Conservation (phyloP, 1,140 invertebrate genomes). For the Ceratosolen solmsi region DNA sequence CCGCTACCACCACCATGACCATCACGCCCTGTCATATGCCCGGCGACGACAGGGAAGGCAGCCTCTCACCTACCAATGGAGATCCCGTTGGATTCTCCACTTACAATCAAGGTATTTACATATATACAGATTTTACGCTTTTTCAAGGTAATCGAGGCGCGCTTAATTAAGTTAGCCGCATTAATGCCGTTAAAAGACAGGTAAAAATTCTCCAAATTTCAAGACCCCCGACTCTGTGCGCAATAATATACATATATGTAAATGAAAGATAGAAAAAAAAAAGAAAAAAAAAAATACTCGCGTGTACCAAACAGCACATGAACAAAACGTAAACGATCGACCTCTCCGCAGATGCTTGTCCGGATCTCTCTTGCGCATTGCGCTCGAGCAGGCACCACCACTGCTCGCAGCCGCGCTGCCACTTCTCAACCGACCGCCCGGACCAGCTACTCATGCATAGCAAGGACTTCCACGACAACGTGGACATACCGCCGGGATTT, state of each 20-base stretch:
- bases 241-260: too few species aligned
- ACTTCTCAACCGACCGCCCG: slow-evolving; percentile 79
- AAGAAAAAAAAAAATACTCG: too few species aligned
- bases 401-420: slow-evolving; percentile 81
- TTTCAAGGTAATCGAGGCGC: too few species aligned
- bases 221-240: too few species aligned
- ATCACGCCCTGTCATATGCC: slow-evolving; percentile 60
- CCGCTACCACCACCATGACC: slow-evolving; percentile 54
- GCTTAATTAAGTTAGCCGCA: too few species aligned
- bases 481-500: slow-evolving; percentile 87
- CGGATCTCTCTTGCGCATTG: slow-evolving; percentile 78
- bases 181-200: too few species aligned
- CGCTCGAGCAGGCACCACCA: slow-evolving; percentile 79
- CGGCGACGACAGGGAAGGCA: slow-evolving; percentile 69
- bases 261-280: too few species aligned
- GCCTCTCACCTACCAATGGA: slow-evolving; percentile 65
- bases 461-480: slow-evolving; percentile 87
- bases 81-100: slow-evolving; percentile 75
- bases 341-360: slow-evolving; percentile 76
- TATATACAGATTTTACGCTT: too few species aligned
- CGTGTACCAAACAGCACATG: too few species aligned
- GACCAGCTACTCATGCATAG: slow-evolving; percentile 83
- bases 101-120: slow-evolving; percentile 34
- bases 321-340: not conserved
- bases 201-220: too few species aligned